A percentile compares a stretch with the other conserved stretches of the same genome.
Evolutionary conservation across 2,888 invertebrate genomes (phyloP).

Genomic region (Gryllus longicercus): DNA sequence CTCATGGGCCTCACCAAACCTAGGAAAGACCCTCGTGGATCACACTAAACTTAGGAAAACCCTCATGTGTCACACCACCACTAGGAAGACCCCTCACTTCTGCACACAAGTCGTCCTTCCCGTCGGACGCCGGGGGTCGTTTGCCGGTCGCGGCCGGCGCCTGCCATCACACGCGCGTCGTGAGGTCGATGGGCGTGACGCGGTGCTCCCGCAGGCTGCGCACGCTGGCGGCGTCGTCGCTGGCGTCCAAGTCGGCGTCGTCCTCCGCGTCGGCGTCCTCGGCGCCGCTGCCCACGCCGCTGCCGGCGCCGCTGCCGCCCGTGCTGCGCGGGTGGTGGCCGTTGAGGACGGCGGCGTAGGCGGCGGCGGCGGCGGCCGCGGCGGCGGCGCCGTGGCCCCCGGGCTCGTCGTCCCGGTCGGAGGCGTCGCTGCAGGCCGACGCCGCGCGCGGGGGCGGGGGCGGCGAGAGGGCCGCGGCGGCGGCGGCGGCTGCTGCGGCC

Average conservation of each 20-base stretch:
- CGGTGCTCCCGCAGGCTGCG: constrained; percentile 4
- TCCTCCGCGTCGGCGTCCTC: constrained; percentile 25
- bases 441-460: constrained; percentile 21
- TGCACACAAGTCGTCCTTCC: too few species aligned
- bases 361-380: not conserved
- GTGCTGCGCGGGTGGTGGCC: not conserved
- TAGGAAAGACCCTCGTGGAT: too few species aligned
- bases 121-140: too few species aligned
- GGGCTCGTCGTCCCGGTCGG: constrained; percentile 12
- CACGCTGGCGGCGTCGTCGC: constrained; percentile 22
- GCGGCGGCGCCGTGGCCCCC: constrained; percentile 5
- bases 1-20: too few species aligned
- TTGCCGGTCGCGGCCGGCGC: too few species aligned
- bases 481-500: constrained; percentile 10
- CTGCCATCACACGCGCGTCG: constrained; percentile 62
- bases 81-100: too few species aligned
- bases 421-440: constrained; percentile 22
- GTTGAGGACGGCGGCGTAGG: not conserved
- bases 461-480: not conserved
- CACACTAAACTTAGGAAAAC: too few species aligned
- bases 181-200: constrained; percentile 59
- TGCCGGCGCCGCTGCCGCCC: constrained; percentile 19
- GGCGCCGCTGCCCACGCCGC: constrained; percentile 22
- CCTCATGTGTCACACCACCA: too few species aligned
- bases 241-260: constrained; percentile 11